Conservation (phyloP, 2,797 vertebrate species). For the Pampus argenteus region DNA sequence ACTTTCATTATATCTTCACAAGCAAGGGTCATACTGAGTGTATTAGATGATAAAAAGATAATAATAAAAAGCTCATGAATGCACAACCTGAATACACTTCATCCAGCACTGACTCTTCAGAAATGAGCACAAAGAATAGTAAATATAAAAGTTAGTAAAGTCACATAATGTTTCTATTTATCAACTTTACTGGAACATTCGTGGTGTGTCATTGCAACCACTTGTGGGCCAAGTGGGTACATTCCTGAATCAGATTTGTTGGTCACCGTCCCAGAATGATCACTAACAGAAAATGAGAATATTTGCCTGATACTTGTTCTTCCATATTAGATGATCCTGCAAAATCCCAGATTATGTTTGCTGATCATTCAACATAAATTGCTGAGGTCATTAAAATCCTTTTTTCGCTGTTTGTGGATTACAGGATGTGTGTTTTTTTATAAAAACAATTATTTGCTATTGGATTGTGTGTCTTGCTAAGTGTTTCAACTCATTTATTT, state of each 20-base stretch:
- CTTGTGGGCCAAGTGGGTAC: conserved; percentile 9
- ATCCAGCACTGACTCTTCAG: conserved; percentile 10
- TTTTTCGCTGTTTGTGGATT: not conserved
- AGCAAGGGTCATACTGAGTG: conserved; percentile 21
- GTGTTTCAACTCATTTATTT: no score
- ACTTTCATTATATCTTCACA: conserved; percentile 28
- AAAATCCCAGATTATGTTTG: not conserved
- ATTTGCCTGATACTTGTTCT: not conserved
- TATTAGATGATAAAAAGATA: conserved; percentile 28
- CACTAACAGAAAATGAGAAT: not conserved
- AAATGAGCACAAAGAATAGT: conserved; percentile 12
- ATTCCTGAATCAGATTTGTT: conserved; percentile 24
- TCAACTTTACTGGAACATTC: not conserved
- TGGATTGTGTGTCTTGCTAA: not conserved
- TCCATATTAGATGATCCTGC: no score
- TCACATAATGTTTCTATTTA: conserved; percentile 26
- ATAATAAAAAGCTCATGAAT: conserved; percentile 31
- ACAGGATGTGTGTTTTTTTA: no score
- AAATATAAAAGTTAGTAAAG: no score
- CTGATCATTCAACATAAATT: no score
- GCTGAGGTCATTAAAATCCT: not conserved
- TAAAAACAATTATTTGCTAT: not conserved
- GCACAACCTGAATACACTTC: conserved; percentile 32
- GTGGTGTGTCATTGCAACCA: conserved; percentile 10
- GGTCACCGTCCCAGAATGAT: conserved; percentile 8